Evolutionary conservation across 2,888 invertebrate genomes (phyloP).

Genomic region (Pheosia gnoma): DNA sequence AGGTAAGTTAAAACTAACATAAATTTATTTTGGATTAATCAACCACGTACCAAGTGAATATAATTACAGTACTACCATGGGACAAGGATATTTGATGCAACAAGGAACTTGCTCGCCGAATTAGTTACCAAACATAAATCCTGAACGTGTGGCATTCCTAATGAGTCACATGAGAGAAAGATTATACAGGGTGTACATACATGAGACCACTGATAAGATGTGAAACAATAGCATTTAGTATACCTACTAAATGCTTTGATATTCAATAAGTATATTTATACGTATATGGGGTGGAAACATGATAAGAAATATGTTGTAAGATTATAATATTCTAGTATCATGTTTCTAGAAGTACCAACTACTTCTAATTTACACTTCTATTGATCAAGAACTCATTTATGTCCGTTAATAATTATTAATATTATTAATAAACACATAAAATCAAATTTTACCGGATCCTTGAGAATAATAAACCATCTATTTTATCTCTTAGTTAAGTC

Average conservation of each 20-base stretch:
- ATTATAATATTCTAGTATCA: too few species aligned
- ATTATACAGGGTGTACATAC: not conserved
- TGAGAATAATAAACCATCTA: constrained; percentile 20
- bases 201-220: not conserved
- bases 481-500: constrained; percentile 13
- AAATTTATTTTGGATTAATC: too few species aligned
- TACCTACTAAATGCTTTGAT: not conserved
- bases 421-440: constrained; percentile 22
- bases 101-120: not conserved
- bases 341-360: too few species aligned
- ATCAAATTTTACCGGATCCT: constrained; percentile 8
- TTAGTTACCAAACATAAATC: not conserved
- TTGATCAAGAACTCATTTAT: constrained; percentile 10
- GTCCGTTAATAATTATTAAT: constrained; percentile 4
- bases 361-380: too few species aligned
- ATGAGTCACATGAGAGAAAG: constrained; percentile 5
- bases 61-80: not conserved
- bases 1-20: too few species aligned
- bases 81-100: not conserved
- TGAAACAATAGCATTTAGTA: not conserved
- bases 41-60: not conserved
- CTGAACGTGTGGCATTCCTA: not conserved
- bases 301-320: too few species aligned
- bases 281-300: too few species aligned
- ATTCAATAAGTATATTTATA: too few species aligned